Percentiles rank a stretch among this genome's conserved stretches.
phyloP scores from a whole-genome alignment of 2,888 invertebrate species.

The Megastigmus dorsalis region DNA sequence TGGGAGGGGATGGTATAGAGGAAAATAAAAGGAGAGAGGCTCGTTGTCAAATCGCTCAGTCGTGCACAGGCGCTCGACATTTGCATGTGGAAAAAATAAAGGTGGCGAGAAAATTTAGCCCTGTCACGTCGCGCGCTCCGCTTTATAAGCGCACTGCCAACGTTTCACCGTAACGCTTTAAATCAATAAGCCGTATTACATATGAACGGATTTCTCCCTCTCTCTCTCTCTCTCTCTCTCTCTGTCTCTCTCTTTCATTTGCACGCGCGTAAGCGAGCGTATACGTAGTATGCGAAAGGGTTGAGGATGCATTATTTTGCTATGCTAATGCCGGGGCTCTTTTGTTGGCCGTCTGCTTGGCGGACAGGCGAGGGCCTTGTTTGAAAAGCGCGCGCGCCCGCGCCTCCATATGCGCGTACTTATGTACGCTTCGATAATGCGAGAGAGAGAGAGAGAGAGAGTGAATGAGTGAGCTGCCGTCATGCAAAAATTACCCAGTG shows the following conservation, averaged over 20 bases:
- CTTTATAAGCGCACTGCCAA: no score
- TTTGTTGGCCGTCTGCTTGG: slow-evolving; percentile 42
- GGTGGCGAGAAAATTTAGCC: background rate
- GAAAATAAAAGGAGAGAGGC: slow-evolving; percentile 12
- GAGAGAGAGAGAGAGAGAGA: no score
- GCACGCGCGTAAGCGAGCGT: background rate
- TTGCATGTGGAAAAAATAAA: slow-evolving; percentile 38
- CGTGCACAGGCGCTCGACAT: background rate
- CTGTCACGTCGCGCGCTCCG: background rate
- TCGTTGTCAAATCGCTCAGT: background rate
- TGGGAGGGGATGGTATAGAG: background rate
- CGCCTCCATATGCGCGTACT: background rate
- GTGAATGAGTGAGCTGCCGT: no score
- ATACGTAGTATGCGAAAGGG: background rate
- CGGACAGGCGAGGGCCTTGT: slow-evolving; percentile 35
- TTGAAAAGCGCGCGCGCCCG: slow-evolving; percentile 22
- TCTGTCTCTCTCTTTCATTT: background rate
- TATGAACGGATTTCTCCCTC: background rate
- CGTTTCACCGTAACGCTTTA: slow-evolving; percentile 6
- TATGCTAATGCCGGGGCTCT: slow-evolving; percentile 33
- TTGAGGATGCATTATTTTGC: slow-evolving; percentile 28
- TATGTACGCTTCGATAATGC: background rate
- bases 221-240: background rate
- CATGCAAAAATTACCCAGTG: no score
- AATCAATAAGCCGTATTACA: slow-evolving; percentile 45